A percentile compares a stretch with the other conserved stretches of the same genome.
phyloP scores from a whole-genome alignment of 1,140 invertebrate species.

The Pseudomyrmex pallidus region DNA sequence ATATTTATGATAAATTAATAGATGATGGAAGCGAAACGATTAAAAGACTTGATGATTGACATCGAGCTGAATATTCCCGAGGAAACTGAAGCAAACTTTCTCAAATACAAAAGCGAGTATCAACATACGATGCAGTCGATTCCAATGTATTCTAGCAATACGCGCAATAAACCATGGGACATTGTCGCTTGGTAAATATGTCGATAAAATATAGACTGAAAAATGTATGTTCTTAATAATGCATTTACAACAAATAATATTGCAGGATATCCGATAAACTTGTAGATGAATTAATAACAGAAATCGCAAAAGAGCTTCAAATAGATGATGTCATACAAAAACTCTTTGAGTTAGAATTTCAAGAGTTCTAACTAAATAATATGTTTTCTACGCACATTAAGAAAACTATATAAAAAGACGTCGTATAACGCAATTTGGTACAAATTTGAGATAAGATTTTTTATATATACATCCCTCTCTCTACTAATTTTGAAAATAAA shows the following conservation, averaged over 20 bases:
- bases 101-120: slow-evolving; percentile 78
- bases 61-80: slow-evolving; percentile 68
- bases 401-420: background rate
- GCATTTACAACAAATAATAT: slow-evolving; percentile 27
- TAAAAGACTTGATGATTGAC: background rate
- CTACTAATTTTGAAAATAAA: slow-evolving; percentile 69
- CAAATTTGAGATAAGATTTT: slow-evolving; percentile 57
- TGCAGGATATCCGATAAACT: slow-evolving; percentile 83
- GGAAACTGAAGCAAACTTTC: slow-evolving; percentile 58
- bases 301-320: slow-evolving; percentile 81
- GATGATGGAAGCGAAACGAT: slow-evolving; percentile 8
- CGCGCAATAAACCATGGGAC: slow-evolving; percentile 83
- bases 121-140: slow-evolving; percentile 68
- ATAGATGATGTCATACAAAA: slow-evolving; percentile 81
- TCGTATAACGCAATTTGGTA: too few relatives aligned
- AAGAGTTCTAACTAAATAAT: slow-evolving; percentile 73
- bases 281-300: slow-evolving; percentile 80
- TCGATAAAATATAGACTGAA: slow-evolving; percentile 1
- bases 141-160: slow-evolving; percentile 82
- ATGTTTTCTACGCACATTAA: background rate
- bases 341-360: slow-evolving; percentile 82
- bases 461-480: slow-evolving; percentile 46
- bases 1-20: slow-evolving; percentile 20
- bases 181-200: slow-evolving; percentile 80
- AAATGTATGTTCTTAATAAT: background rate